Conservation (phyloP, 1,140 invertebrate genomes). For the Drosophila kanapiae region DNA sequence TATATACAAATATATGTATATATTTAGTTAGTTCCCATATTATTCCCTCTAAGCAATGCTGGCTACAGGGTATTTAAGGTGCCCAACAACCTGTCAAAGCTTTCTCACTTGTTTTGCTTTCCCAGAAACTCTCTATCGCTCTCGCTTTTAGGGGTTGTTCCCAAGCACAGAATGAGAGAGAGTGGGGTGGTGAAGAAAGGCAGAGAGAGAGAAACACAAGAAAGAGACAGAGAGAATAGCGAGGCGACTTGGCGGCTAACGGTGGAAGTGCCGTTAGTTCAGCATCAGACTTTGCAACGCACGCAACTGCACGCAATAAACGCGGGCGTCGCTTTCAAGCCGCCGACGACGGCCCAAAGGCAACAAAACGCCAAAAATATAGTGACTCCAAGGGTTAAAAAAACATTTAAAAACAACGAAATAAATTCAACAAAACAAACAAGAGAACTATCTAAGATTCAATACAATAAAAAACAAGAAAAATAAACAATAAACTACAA, state of each 20-base stretch:
- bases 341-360: slow-evolving; percentile 52
- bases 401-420: not conserved
- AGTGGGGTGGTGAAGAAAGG: not conserved
- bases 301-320: slow-evolving; percentile 47
- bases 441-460: not conserved
- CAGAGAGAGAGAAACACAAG: not conserved
- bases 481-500: not conserved
- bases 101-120: slow-evolving; percentile 26
- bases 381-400: slow-evolving; percentile 8
- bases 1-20: no score
- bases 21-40: no score
- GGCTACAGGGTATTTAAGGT: not conserved
- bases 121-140: not conserved
- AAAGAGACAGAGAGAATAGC: slow-evolving; percentile 5
- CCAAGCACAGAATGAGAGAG: not conserved
- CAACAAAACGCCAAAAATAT: slow-evolving; percentile 3
- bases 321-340: slow-evolving; percentile 61
- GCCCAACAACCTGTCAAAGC: not conserved
- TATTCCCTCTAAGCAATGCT: not conserved
- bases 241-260: slow-evolving; percentile 65
- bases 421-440: not conserved
- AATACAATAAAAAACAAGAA: not conserved
- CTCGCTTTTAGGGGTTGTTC: slow-evolving; percentile 32
- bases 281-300: slow-evolving; percentile 73
- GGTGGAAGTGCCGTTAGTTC: slow-evolving; percentile 58